These are phyloP conservation scores for Ennomos fuscantarius DNA, from an alignment of 2,888 invertebrate species.

Conservation along the genomic window DNA sequence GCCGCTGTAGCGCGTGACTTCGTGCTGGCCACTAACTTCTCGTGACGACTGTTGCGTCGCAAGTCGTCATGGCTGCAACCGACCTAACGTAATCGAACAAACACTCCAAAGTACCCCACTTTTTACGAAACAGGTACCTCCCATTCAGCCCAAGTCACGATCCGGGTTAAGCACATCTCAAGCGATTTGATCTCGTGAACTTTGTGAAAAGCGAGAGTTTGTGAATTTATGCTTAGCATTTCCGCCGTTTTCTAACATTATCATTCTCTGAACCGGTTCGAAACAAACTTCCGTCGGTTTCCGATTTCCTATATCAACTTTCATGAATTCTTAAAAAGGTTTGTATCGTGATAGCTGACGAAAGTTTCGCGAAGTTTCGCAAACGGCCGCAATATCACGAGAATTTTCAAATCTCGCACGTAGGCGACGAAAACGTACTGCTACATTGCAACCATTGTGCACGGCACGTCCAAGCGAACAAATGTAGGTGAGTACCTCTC, in stretches of 20 bases:
- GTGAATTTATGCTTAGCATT: conserved; percentile 39
- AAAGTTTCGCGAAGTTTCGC: conserved; percentile 25
- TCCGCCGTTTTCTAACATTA: conserved; percentile 38
- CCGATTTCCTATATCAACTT: conserved; percentile 35
- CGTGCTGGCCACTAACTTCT: conserved; percentile 32
- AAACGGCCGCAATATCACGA: conserved; percentile 18
- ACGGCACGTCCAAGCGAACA: conserved; percentile 15
- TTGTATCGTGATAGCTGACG: conserved; percentile 16
- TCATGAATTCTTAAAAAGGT: conserved; percentile 29
- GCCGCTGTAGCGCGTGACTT: conserved; percentile 29
- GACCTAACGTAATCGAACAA: conserved; percentile 44
- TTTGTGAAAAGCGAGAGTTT: conserved; percentile 40
- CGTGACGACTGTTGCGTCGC: conserved; percentile 46
- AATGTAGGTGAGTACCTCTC: conserved; percentile 38
- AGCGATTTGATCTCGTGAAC: conserved; percentile 35
- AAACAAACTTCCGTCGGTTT: conserved; percentile 32
- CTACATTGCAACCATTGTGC: conserved; percentile 8
- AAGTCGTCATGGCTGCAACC: conserved; percentile 35
- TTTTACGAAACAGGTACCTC: conserved; percentile 42
- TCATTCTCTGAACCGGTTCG: conserved; percentile 32
- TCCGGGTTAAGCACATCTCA: conserved; percentile 40
- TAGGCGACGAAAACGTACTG: conserved; percentile 28
- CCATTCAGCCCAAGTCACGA: conserved; percentile 43
- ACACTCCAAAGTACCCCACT: conserved; percentile 24
- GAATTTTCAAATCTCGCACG: conserved; percentile 25